A percentile compares a stretch with the other conserved stretches of the same genome.
phyloP scores from a whole-genome alignment of 2,113 vertebrate species.

The Eleginops maclovinus region DNA sequence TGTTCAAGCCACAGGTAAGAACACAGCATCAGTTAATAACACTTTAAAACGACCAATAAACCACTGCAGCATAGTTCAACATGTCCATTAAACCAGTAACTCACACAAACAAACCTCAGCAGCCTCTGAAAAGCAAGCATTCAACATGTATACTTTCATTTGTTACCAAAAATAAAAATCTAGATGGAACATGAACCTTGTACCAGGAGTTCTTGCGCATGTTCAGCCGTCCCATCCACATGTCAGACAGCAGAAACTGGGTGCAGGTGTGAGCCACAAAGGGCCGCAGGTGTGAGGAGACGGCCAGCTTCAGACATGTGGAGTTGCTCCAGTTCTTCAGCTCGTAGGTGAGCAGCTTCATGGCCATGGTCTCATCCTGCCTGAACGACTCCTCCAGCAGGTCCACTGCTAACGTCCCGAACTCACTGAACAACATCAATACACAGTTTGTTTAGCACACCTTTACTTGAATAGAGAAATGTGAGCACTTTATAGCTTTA shows the following conservation, averaged over 20 bases:
- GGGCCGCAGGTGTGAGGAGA: constrained; percentile 93
- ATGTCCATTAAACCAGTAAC: not conserved
- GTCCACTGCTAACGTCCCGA: constrained; percentile 95
- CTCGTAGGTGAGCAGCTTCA: constrained; percentile 98
- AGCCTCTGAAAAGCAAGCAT: not conserved
- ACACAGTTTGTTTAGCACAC: not conserved
- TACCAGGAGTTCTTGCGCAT: constrained; percentile 99
- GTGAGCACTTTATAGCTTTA: not conserved
- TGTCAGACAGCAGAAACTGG: constrained; percentile 97
- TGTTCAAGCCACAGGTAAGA: not conserved
- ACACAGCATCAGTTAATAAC: too few relatives aligned
- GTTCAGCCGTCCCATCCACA: constrained; percentile 99
- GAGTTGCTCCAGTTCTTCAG: constrained; percentile 99
- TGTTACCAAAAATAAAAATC: constrained; percentile 55
- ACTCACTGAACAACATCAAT: constrained; percentile 86
- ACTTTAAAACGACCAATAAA: constrained; percentile 4
- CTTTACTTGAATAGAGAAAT: not conserved
- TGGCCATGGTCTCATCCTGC: constrained; percentile 99
- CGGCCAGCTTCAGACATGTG: constrained; percentile 96
- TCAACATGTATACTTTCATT: not conserved
- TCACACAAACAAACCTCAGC: not conserved
- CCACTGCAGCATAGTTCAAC: not conserved
- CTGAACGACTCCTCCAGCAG: constrained; percentile 96
- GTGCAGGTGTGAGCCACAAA: constrained; percentile 99
- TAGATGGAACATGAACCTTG: constrained; percentile 89